These are phyloP conservation scores for Orius laevigatus DNA, from an alignment of 1,140 invertebrate genomes.

Conservation along the genomic window DNA sequence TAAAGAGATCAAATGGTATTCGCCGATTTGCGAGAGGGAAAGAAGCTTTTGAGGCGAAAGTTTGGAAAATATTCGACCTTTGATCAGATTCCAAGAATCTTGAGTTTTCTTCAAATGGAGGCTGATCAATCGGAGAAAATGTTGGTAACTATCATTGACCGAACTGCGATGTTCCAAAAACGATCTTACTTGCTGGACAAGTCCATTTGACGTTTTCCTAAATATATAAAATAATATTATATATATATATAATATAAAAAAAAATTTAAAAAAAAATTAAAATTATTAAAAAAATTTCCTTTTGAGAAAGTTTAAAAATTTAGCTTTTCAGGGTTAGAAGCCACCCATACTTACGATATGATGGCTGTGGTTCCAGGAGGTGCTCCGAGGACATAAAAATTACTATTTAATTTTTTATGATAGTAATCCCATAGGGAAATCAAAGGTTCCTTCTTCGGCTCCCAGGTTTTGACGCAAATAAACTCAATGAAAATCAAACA, in stretches of 20 bases:
- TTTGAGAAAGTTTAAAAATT: background rate
- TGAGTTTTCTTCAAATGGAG: constrained; percentile 26
- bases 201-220: constrained; percentile 27
- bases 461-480: constrained; percentile 28
- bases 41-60: constrained; percentile 30
- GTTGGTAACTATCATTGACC: constrained; percentile 27
- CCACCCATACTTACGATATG: constrained; percentile 26
- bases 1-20: constrained; percentile 31
- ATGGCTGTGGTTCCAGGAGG: constrained; percentile 27
- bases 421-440: constrained; percentile 32
- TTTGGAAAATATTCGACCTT: constrained; percentile 32
- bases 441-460: constrained; percentile 27
- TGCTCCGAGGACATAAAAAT: constrained; percentile 27
- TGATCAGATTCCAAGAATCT: constrained; percentile 31
- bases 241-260: too few relatives aligned
- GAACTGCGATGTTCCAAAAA: constrained; percentile 27
- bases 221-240: constrained; percentile 16
- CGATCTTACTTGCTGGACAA: constrained; percentile 28
- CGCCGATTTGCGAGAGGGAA: constrained; percentile 27
- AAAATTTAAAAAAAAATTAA: too few relatives aligned
- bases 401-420: constrained; percentile 29
- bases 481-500: constrained; percentile 27
- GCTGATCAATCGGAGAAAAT: constrained; percentile 29
- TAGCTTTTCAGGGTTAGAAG: constrained; percentile 10
- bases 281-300: background rate